phyloP scores from a whole-genome alignment of 1,140 invertebrate genomes.

The Heterodera schachtii region DNA sequence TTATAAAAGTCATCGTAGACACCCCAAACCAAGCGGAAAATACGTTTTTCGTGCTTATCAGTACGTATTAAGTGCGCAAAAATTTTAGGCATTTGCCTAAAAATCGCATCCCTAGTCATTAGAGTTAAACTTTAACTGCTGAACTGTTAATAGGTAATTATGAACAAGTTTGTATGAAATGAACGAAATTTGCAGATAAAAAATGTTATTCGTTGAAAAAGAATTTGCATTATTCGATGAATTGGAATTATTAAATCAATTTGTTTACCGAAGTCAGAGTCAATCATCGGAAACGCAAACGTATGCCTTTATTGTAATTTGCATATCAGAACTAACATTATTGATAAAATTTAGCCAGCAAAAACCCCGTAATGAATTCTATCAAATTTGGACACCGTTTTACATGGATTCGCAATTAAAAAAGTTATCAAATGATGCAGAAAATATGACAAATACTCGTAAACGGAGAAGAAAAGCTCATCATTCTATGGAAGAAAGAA shows the following conservation, averaged over 20 bases:
- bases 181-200: no score
- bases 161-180: no score
- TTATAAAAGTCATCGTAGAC: no score
- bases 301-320: slow-evolving; percentile 8
- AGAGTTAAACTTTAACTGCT: no score
- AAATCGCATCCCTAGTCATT: no score
- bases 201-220: not conserved
- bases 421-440: slow-evolving; percentile 12
- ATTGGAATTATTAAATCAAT: slow-evolving; percentile 29
- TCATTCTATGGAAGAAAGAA: no score
- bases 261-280: slow-evolving; percentile 24
- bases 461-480: not conserved
- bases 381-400: slow-evolving; percentile 41
- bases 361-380: slow-evolving; percentile 10
- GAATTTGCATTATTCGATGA: slow-evolving; percentile 35
- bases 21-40: no score
- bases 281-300: not conserved
- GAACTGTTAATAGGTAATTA: no score
- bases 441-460: not conserved
- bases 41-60: no score
- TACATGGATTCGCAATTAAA: slow-evolving; percentile 33
- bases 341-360: slow-evolving; percentile 16
- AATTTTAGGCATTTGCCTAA: no score
- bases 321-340: not conserved
- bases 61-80: no score